Evolutionary conservation across 1,140 invertebrate genomes (phyloP).

Genomic region (Drosophila orosa): DNA sequence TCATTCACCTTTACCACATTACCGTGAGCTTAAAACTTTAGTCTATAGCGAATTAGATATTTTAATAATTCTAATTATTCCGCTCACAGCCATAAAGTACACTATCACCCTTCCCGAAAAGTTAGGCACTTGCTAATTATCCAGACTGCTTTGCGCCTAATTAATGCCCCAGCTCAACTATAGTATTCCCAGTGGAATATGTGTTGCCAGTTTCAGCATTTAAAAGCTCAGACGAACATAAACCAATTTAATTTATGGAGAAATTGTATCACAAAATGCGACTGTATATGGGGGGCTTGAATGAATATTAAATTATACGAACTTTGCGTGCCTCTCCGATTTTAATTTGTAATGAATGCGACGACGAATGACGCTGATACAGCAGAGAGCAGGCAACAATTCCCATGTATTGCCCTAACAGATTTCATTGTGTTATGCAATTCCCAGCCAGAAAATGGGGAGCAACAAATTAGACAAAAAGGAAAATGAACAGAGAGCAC

Average conservation of each 20-base stretch:
- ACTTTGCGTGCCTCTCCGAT: background rate
- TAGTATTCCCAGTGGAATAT: conserved; percentile 3
- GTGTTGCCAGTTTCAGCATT: conserved; percentile 4
- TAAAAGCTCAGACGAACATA: conserved; percentile 12
- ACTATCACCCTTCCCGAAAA: conserved; percentile 9
- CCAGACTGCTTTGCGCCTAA: conserved; percentile 7
- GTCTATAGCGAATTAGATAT: background rate
- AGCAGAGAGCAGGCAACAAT: conserved; percentile 4
- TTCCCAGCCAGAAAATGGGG: conserved; percentile 30
- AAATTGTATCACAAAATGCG: background rate
- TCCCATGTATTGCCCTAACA: conserved; percentile 8
- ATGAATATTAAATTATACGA: conserved; percentile 16
- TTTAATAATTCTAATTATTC: conserved; percentile 6
- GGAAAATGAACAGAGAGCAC: conserved; percentile 7
- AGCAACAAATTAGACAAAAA: conserved; percentile 31
- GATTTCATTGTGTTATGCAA: conserved; percentile 46
- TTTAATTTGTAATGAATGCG: conserved; percentile 23
- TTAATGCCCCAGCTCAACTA: conserved; percentile 13
- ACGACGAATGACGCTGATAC: conserved; percentile 6
- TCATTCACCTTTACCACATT: too few relatives aligned
- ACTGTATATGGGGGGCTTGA: background rate
- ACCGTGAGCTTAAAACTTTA: background rate
- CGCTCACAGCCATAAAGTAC: background rate
- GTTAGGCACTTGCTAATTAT: conserved; percentile 29
- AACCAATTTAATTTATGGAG: conserved; percentile 7